phyloP scores from a whole-genome alignment of 2,888 invertebrate species.

The Drosophila kokeensis region DNA sequence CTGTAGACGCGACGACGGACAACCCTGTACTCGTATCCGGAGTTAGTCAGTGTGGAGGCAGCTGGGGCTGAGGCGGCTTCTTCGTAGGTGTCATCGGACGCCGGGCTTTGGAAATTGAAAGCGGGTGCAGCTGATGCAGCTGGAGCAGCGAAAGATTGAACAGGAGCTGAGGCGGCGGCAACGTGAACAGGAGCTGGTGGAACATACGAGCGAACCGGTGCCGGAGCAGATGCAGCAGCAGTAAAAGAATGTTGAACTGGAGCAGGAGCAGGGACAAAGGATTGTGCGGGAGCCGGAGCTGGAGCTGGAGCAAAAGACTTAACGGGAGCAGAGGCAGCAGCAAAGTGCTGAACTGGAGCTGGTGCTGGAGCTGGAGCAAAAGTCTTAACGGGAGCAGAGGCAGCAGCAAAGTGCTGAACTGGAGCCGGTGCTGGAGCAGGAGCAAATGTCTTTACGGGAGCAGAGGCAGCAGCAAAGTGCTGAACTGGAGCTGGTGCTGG shows the following conservation, averaged over 20 bases:
- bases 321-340: constrained; percentile 23
- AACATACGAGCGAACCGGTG: constrained; percentile 1
- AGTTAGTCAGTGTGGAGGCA: constrained; percentile 15
- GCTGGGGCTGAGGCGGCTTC: constrained; percentile 61
- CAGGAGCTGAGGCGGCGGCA: constrained; percentile 9
- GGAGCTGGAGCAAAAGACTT: constrained; percentile 39
- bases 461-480: neutral
- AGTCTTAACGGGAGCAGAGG: neutral
- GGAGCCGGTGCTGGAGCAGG: neutral
- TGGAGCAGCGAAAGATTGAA: constrained; percentile 9
- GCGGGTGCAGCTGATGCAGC: neutral
- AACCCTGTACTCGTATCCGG: constrained; percentile 71
- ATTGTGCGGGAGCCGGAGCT: constrained; percentile 37
- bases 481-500: neutral
- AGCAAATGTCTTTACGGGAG: neutral
- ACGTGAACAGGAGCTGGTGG: neutral
- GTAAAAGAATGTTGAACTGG: constrained; percentile 5
- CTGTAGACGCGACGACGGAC: constrained; percentile 70
- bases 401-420: neutral
- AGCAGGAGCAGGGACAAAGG: constrained; percentile 50
- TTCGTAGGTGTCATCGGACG: constrained; percentile 31
- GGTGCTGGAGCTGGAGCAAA: constrained; percentile 30
- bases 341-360: constrained; percentile 20
- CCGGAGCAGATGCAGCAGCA: constrained; percentile 1
- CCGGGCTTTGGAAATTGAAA: constrained; percentile 8